Conservation (phyloP, 2,888 invertebrate species). For the Aethes cnicana region DNA sequence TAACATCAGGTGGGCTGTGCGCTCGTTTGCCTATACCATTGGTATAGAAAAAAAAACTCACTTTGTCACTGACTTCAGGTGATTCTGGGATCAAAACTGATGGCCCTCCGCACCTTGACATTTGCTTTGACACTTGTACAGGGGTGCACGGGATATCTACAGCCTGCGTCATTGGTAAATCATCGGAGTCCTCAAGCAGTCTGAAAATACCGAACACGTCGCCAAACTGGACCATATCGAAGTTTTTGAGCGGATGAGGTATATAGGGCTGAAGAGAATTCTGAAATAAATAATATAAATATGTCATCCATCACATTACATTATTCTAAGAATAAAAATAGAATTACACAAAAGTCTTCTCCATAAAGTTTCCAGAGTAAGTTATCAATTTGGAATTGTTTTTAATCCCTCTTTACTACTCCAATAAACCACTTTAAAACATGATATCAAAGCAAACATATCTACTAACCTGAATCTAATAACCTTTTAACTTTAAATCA, state of each 20-base stretch:
- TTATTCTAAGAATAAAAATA: neutral
- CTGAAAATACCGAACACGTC: constrained; percentile 68
- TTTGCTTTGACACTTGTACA: constrained; percentile 47
- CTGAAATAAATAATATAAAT: constrained; percentile 44
- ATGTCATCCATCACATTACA: too few species aligned
- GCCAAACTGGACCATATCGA: constrained; percentile 71
- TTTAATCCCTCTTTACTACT: too few species aligned
- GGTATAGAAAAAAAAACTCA: constrained; percentile 42
- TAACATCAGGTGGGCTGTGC: too few species aligned
- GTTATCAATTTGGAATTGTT: too few species aligned
- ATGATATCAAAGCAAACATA: too few species aligned
- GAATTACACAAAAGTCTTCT: too few species aligned
- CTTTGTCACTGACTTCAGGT: constrained; percentile 71
- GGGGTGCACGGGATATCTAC: constrained; percentile 68
- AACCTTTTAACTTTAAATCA: too few species aligned
- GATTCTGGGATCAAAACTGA: constrained; percentile 65
- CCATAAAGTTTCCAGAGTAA: too few species aligned
- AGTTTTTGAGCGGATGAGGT: constrained; percentile 60
- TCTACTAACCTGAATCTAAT: too few species aligned
- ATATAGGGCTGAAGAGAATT: constrained; percentile 62
- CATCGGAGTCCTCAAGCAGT: constrained; percentile 58
- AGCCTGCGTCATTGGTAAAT: constrained; percentile 70
- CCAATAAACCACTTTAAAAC: too few species aligned
- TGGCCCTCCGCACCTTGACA: constrained; percentile 47
- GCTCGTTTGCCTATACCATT: too few species aligned